Base-by-base conservation (phyloP, 1,140 invertebrate species). In the Cardiocondyla obscurior region DNA sequence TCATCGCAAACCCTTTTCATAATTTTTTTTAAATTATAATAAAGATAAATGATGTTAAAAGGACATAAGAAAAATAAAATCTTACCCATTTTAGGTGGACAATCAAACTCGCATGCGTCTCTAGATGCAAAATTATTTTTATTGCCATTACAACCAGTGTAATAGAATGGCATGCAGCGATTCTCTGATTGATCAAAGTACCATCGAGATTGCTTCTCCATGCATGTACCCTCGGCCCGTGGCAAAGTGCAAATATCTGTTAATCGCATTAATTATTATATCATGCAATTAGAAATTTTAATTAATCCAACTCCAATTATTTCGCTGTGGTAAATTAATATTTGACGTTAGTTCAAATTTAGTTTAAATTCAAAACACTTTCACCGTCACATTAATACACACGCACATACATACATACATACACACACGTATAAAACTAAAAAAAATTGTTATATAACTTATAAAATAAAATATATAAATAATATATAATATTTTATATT, bases 101-200 rank as follows among this genome's bases (percentile, higher is more conserved):
- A 99, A 89, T 96, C 95, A 70, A 95, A 93, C 90, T 97, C 96
- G 93, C 98, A 99, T 92, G 96, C 95, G 83, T 96, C 95, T 93
- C 96, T 95, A 91, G 95, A 96, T 53, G 95, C 95, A 95, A 98
- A 99, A 91, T 96, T 97, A 95, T 99, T 99, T 90, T 95, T 95
- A 95, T 99, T 99, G 83, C 98, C 98, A 87, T 96, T 96, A 94
- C 98, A 99, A 84, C 98, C 98, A 81, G 96, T 96, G 95, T 98
- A 99, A 95, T 98, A 98, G 95, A 99, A 99, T 57, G 98, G 97
- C 95, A 97, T 95, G 95, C 99, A 99, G 74, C 97, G 95, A 92
- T 98, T 97, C 92, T 98, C 96, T 39, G 95, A 94, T 57, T 95
- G 94, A 92, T 98, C 97, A 95, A 97, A 99, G 93, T 97, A 97